phyloP scores from a whole-genome alignment of 2,888 invertebrate species.

The Tetropium fuscum region DNA sequence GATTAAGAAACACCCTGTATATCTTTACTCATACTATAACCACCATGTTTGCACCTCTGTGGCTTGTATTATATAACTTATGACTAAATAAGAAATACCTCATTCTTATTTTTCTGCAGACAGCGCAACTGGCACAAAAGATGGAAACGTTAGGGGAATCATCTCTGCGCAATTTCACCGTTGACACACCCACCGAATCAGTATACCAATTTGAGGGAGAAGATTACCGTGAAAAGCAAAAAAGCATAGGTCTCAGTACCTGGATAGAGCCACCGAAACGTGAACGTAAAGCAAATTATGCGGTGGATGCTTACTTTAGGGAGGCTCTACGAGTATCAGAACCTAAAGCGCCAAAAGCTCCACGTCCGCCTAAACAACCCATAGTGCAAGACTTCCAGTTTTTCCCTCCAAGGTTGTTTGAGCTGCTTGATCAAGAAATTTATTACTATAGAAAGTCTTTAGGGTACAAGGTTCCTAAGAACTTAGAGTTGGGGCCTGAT shows the following conservation, averaged over 20 bases:
- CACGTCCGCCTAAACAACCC: constrained; percentile 98
- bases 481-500: constrained; percentile 93
- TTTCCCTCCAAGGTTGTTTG: constrained; percentile 97
- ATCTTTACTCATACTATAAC: too few relatives aligned
- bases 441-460: constrained; percentile 96
- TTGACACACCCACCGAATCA: constrained; percentile 89
- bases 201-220: constrained; percentile 99
- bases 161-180: constrained; percentile 91
- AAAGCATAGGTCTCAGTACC: constrained; percentile 85
- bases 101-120: constrained; percentile 71
- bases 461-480: constrained; percentile 94
- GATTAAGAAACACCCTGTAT: too few relatives aligned
- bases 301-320: constrained; percentile 97
- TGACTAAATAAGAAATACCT: too few relatives aligned
- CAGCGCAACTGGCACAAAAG: constrained; percentile 91
- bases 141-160: constrained; percentile 91
- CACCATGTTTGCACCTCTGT: too few relatives aligned
- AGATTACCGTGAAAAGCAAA: constrained; percentile 96
- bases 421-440: constrained; percentile 97
- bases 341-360: constrained; percentile 98
- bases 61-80: too few relatives aligned
- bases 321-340: constrained; percentile 96
- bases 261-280: constrained; percentile 99
- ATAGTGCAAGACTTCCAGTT: constrained; percentile 99
- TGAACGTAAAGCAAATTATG: constrained; percentile 99